Evolutionary conservation across 2,888 invertebrate genomes (phyloP), one percentile per base, ranked within the genome.

Genomic region (Adineta ricciae): DNA sequence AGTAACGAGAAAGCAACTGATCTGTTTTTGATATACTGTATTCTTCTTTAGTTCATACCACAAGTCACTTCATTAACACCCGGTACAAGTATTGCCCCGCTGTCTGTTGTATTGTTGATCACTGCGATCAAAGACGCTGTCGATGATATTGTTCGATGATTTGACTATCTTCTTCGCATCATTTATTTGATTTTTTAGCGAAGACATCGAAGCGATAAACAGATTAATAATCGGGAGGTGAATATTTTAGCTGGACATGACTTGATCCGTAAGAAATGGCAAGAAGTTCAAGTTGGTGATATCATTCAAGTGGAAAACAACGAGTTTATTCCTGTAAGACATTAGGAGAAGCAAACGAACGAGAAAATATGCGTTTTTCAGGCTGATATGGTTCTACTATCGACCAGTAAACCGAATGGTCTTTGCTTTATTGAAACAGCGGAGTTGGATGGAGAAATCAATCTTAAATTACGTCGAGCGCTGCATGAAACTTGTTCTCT

Each of bases 371-470:
- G 46, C 11, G 5, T 46, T 8, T 11, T 84, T 84, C 46, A 83
- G 52, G 98, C 98, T 86, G 99, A 99, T 91, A 94, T 98, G 88
- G 92, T 99, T 87, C 92, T 99, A 87, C 92, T 99, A 89, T 95
- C 97, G 88, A 95, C 96, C 87, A 97, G 97, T 90, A 99, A 99
- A 92, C 98, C 98, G 50, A 97, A 98, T 92, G 98, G 98, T 87
- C 93, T 99, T 89, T 98, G 98, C 92, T 99, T 97, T 91, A 97
- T 99, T 90, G 99, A 99, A 93, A 99, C 99, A 86, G 98, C 98
- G 85, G 99, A 99, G 92, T 92, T 99, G 88, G 99, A 99, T 92
- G 99, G 96, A 88, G 97, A 99, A 92, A 99, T 99, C 87, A 99
- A 99, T 92, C 92, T 99, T 89, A 99, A 99, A 92, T 96, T 91